A percentile compares a stretch with the other conserved stretches of the same genome.
Evolutionary conservation across 2,888 invertebrate genomes (phyloP).

Genomic region (Gari tellinella): DNA sequence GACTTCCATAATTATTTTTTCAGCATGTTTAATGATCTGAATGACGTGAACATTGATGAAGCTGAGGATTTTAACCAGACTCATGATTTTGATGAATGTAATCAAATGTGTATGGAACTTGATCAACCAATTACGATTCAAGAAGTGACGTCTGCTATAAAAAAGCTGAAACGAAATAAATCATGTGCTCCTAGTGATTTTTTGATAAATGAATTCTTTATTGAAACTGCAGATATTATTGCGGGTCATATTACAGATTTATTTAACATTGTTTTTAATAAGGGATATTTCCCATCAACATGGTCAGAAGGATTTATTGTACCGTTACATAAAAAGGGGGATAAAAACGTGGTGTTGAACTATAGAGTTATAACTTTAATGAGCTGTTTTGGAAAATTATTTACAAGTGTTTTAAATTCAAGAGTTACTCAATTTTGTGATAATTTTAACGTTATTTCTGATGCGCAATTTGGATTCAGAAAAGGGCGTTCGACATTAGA

Average conservation of each 20-base stretch:
- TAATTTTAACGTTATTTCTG: constrained; percentile 14
- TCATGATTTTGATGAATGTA: neutral
- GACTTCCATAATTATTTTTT: constrained; percentile 15
- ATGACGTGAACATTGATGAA: neutral
- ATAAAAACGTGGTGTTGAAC: constrained; percentile 25
- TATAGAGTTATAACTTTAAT: constrained; percentile 40
- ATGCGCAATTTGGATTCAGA: constrained; percentile 39
- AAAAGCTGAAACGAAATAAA: constrained; percentile 8
- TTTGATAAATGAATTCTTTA: constrained; percentile 33
- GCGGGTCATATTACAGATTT: constrained; percentile 12
- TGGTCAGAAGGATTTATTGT: constrained; percentile 33
- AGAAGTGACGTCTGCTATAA: too few relatives aligned
- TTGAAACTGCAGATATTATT: constrained; percentile 27
- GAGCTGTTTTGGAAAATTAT: constrained; percentile 31
- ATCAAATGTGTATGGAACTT: constrained; percentile 5
- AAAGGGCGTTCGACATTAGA: constrained; percentile 24
- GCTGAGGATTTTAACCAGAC: constrained; percentile 7
- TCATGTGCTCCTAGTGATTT: constrained; percentile 18
- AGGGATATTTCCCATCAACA: constrained; percentile 15
- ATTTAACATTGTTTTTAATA: constrained; percentile 26
- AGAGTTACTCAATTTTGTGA: constrained; percentile 11
- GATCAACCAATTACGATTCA: neutral
- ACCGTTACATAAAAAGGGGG: constrained; percentile 42
- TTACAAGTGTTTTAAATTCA: constrained; percentile 24
- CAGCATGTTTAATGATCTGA: constrained; percentile 1